Conservation (phyloP, 2,113 vertebrate genomes). For the Xiphophorus couchianus region DNA sequence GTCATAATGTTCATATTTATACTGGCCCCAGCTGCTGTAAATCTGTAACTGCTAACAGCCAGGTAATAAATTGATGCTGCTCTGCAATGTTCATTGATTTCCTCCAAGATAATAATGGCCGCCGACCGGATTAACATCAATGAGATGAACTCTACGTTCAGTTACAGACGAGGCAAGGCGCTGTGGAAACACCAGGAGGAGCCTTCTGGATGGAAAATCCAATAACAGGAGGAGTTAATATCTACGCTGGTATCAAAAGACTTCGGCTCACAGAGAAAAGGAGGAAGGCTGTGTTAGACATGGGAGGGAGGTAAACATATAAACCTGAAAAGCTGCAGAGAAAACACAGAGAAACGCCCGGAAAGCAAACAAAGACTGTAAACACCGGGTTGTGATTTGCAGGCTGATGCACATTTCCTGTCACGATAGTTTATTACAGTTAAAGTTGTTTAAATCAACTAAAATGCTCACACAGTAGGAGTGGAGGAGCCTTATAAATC, state of each 20-base stretch:
- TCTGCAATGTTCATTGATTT: neutral
- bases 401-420: slow-evolving; percentile 47
- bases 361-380: neutral
- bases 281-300: slow-evolving; percentile 22
- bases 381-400: slow-evolving; percentile 55
- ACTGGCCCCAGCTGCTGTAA: neutral
- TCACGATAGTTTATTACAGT: slow-evolving; percentile 58
- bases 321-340: neutral
- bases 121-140: neutral
- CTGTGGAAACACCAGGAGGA: neutral
- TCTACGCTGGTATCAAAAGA: slow-evolving; percentile 54
- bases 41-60: neutral
- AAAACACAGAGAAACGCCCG: slow-evolving; percentile 2
- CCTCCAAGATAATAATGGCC: neutral
- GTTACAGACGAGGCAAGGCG: slow-evolving; percentile 15
- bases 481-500: slow-evolving; percentile 55
- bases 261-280: slow-evolving; percentile 1
- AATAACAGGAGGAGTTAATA: slow-evolving; percentile 52
- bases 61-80: neutral
- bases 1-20: neutral
- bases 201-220: slow-evolving; percentile 46
- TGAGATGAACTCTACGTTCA: slow-evolving; percentile 7
- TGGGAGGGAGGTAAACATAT: slow-evolving; percentile 21
- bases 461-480: neutral
- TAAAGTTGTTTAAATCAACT: slow-evolving; percentile 47